These are phyloP conservation scores for Dryobates pubescens DNA, from an alignment of 2,797 vertebrate genomes.

Conservation along the genomic window DNA sequence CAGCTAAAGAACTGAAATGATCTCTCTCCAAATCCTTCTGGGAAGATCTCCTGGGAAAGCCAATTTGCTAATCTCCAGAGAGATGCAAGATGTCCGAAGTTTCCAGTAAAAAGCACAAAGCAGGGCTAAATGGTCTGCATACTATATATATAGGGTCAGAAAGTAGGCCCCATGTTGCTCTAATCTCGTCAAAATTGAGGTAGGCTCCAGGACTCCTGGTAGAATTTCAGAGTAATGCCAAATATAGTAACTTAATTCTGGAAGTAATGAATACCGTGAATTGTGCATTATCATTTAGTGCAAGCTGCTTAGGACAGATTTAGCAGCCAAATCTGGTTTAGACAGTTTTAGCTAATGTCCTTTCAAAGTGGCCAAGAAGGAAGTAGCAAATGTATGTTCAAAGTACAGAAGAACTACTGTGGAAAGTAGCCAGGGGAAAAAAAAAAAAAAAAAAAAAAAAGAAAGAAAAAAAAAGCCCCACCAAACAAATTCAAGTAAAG, in stretches of 20 bases:
- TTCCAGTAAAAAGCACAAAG: neutral
- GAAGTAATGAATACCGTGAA: constrained; percentile 18
- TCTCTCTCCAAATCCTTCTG: neutral
- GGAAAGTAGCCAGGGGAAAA: constrained; percentile 25
- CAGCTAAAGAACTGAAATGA: neutral
- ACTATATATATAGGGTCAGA: neutral
- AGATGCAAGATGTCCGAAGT: neutral
- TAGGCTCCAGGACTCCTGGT: neutral
- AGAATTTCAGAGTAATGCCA: constrained; percentile 1
- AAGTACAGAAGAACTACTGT: neutral
- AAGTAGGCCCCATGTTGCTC: neutral
- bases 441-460: too few species aligned
- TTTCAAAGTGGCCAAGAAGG: neutral
- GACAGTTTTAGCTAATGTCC: constrained; percentile 39
- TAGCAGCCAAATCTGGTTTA: constrained; percentile 57
- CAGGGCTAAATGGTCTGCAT: neutral
- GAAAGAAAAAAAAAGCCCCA: too few species aligned
- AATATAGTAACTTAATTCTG: constrained; percentile 35
- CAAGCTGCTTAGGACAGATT: constrained; percentile 52
- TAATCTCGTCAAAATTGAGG: neutral
- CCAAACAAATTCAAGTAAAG: neutral
- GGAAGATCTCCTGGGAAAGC: neutral
- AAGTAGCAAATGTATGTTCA: neutral
- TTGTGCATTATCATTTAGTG: constrained; percentile 16
- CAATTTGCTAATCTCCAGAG: neutral